Conservation (phyloP, 1,140 invertebrate species). For the Heterodera schachtii region DNA sequence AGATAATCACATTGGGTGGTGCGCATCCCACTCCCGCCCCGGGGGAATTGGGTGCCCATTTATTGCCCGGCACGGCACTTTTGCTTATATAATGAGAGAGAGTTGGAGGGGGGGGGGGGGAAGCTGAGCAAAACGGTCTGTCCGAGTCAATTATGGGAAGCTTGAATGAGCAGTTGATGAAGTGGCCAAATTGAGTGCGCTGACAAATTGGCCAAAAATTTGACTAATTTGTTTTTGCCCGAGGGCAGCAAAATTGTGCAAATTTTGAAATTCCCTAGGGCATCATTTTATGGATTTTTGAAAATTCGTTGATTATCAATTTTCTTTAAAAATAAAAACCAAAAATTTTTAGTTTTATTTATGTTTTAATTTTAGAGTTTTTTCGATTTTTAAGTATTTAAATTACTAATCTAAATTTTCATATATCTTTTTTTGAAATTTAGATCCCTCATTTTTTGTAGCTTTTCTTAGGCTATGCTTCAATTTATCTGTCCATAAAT, state of each 20-base stretch:
- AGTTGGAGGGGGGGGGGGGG: neutral
- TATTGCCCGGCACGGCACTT: neutral
- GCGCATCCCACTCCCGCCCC: slow-evolving; percentile 1
- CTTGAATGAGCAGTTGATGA: slow-evolving; percentile 3
- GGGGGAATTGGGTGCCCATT: neutral
- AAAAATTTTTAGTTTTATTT: no score
- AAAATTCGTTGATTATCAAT: no score
- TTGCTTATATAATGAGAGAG: neutral
- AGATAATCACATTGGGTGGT: slow-evolving; percentile 12
- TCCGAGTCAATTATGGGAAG: neutral
- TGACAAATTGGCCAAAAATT: slow-evolving; percentile 1
- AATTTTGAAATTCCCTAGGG: neutral
- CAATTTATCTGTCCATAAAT: neutral
- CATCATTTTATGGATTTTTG: no score
- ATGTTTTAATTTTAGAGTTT: no score
- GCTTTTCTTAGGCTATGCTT: neutral
- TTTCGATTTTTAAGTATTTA: no score
- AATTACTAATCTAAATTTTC: no score
- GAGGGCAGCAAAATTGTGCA: neutral
- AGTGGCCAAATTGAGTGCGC: neutral
- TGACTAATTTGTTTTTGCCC: neutral
- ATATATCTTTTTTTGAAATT: no score
- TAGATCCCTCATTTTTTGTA: neutral
- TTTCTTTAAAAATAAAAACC: no score
- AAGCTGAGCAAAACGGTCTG: neutral